A percentile compares a stretch with the other conserved stretches of the same genome.
Conservation (phyloP, 2,888 invertebrate genomes). For the Apamea monoglypha region DNA sequence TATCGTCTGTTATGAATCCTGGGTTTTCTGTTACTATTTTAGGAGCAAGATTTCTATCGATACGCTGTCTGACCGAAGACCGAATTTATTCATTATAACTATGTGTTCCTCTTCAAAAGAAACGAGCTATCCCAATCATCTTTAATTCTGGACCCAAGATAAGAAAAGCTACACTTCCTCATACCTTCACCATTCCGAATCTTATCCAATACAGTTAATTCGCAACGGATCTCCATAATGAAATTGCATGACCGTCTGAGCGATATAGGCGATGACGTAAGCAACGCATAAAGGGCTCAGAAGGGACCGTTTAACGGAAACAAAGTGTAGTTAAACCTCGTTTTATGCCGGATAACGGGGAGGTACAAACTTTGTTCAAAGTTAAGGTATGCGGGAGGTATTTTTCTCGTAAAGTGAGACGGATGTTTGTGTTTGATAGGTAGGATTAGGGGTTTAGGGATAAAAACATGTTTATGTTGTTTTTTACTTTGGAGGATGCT, state of each 20-base stretch:
- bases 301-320: slow-evolving; percentile 63
- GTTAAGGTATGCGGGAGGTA: slow-evolving; percentile 36
- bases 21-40: neutral
- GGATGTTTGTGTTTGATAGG: slow-evolving; percentile 26
- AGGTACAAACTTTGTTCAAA: slow-evolving; percentile 41
- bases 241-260: slow-evolving; percentile 53
- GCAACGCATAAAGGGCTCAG: slow-evolving; percentile 60
- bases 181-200: slow-evolving; percentile 2
- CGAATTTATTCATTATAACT: neutral
- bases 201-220: slow-evolving; percentile 39
- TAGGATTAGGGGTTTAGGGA: slow-evolving; percentile 8
- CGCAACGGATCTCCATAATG: slow-evolving; percentile 41
- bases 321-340: slow-evolving; percentile 58
- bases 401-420: slow-evolving; percentile 38
- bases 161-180: slow-evolving; percentile 17
- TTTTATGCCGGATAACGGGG: slow-evolving; percentile 46
- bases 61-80: neutral
- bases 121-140: neutral
- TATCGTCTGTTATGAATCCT: slow-evolving; percentile 5
- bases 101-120: too few species aligned
- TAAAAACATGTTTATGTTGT: slow-evolving; percentile 34
- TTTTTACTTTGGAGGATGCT: neutral
- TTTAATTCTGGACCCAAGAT: neutral
- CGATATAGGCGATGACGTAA: slow-evolving; percentile 61
- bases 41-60: neutral